These are phyloP conservation scores for Sebastes diaconus DNA, from an alignment of 2,797 vertebrate genomes.

Conservation along the genomic window DNA sequence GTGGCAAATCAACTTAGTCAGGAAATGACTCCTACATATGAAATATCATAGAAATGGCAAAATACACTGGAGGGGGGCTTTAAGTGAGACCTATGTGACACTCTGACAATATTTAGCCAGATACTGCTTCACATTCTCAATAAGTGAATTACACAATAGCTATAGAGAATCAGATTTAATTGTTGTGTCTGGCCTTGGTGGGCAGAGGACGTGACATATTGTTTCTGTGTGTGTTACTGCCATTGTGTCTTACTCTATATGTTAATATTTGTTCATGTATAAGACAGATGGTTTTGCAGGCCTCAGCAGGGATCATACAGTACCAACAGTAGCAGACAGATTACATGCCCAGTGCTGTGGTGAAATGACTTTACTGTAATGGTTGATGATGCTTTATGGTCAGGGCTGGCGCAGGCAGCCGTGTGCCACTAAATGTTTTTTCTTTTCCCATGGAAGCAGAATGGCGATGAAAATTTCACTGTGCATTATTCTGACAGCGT, in stretches of 20 bases:
- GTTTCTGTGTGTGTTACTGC: not conserved
- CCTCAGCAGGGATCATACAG: not conserved
- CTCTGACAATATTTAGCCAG: not conserved
- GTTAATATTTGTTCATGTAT: not conserved
- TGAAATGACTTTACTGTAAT: slow-evolving; percentile 25
- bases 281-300: not conserved
- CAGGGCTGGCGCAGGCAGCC: slow-evolving; percentile 3
- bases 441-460: not conserved
- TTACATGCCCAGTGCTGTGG: slow-evolving; percentile 3
- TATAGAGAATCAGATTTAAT: not conserved
- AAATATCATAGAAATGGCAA: too few relatives aligned
- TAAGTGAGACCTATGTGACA: not conserved
- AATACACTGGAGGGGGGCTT: too few relatives aligned
- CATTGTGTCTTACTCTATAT: not conserved
- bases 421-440: slow-evolving; percentile 32
- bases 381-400: slow-evolving; percentile 28
- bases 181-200: not conserved
- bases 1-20: too few relatives aligned
- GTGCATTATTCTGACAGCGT: slow-evolving; percentile 39
- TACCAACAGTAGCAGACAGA: not conserved
- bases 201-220: not conserved
- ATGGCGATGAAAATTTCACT: slow-evolving; percentile 35
- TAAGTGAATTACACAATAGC: not conserved
- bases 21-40: too few relatives aligned
- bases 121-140: not conserved